Evolutionary conservation across 2,888 invertebrate genomes (phyloP), one percentile per base, ranked within the genome.

Genomic region (Dryomyza anilis): DNA sequence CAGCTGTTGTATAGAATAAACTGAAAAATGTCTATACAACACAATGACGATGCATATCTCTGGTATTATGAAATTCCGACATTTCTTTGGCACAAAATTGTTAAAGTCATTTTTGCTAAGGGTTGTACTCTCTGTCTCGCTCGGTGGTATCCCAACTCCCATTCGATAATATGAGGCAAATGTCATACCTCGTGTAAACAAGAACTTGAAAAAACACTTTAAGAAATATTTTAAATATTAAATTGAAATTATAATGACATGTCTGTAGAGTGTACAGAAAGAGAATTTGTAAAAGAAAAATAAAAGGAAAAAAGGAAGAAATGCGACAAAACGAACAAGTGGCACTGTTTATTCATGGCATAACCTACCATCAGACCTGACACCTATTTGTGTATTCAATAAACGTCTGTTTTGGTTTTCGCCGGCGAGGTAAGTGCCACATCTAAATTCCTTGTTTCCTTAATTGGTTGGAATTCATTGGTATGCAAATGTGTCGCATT

Each of bases 241-340:
- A 56, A 56, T 56, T 56, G 56, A 56, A 43, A 43, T 39, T 39
- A 53, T 56, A 27, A 56, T 53, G 36, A 36, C 25, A 56, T 43
- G 39, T 16, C 23, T 21, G 21, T 8, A n/a, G 43, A 39, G n/a
- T 12, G 25, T 25, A n/a, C n/a, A 43, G 25, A 39, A 23, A 56
- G 10, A n/a, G 19, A 30, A 53, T 19, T 3, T n/a, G 53, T 33
- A 33, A 6, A 19, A n/a, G 8, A n/a, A 21, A 33, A 2, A 27
- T 21, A 55, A 55, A 33, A 10, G 21, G 10, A 55, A 16, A 10
- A 8, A 12, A 36, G 33, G 36, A 23, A 6, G 33, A 21, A 27
- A 55, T 33, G 19, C 36, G 16, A 36, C 10, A 16, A n/a, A n/a
- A 14, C n/a, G 39, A 7, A 39, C 3, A 39, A 39, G 39, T 39